Percentiles rank a stretch among this genome's conserved stretches.
phyloP scores from a whole-genome alignment of 2,113 vertebrate species.

The Theristicus caerulescens region DNA sequence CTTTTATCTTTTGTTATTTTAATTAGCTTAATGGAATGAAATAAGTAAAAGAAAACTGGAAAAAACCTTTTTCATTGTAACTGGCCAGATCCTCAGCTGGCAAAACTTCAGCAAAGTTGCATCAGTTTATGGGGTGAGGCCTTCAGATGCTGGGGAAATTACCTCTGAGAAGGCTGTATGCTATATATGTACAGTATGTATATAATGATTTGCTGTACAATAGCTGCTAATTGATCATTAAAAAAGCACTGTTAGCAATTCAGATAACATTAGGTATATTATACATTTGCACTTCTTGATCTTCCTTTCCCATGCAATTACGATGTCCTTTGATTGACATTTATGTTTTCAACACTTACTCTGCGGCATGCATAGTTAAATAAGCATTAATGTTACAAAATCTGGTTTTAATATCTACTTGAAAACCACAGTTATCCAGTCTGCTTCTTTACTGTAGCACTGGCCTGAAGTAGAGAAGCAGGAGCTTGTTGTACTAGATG shows the following conservation, averaged over 20 bases:
- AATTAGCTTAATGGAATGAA: neutral
- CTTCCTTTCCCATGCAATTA: neutral
- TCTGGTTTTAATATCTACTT: neutral
- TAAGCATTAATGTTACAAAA: neutral
- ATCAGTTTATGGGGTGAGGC: neutral
- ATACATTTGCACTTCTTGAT: neutral
- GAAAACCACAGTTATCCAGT: neutral
- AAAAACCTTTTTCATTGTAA: neutral
- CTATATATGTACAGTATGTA: neutral
- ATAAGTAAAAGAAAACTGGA: neutral
- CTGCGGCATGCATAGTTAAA: neutral
- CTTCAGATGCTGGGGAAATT: neutral
- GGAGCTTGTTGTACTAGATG: neutral
- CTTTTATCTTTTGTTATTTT: neutral
- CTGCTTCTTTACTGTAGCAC: neutral
- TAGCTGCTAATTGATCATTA: neutral
- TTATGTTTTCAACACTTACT: neutral
- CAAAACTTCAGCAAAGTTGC: neutral
- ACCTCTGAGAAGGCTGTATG: neutral
- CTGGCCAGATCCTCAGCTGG: neutral
- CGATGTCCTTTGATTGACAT: neutral
- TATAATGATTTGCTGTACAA: neutral
- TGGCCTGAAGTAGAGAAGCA: neutral
- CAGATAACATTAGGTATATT: neutral
- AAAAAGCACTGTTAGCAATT: neutral